These are phyloP conservation scores for Peromyscus californicus DNA, from an alignment of 2,113 vertebrate genomes.

Conservation along the genomic window DNA sequence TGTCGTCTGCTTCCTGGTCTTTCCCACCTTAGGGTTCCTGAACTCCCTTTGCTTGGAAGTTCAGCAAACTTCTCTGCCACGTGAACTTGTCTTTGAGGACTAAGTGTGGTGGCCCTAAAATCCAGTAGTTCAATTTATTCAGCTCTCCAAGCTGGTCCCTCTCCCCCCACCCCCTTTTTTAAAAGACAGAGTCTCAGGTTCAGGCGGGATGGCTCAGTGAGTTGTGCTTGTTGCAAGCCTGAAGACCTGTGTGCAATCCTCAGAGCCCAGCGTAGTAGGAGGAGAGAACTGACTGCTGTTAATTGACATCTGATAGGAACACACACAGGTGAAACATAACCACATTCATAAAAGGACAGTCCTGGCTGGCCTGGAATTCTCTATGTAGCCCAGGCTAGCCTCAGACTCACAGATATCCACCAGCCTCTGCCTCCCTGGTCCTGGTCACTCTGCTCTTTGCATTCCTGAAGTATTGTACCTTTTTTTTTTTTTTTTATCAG, in stretches of 20 bases:
- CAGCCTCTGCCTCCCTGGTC: neutral
- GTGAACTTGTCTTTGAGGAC: slow-evolving; percentile 35
- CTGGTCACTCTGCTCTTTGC: neutral
- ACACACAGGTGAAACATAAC: neutral
- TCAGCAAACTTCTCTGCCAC: neutral
- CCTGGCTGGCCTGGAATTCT: neutral
- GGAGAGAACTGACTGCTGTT: neutral
- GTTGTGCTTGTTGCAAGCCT: neutral
- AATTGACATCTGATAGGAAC: too few relatives aligned
- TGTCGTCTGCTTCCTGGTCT: neutral
- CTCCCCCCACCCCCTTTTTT: neutral
- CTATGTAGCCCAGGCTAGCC: neutral
- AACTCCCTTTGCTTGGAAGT: neutral
- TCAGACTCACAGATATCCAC: neutral
- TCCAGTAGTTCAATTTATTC: slow-evolving; percentile 14
- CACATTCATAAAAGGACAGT: neutral
- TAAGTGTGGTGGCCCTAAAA: neutral
- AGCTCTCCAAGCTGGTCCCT: neutral
- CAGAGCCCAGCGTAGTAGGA: neutral
- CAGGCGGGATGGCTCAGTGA: neutral
- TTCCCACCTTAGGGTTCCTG: neutral
- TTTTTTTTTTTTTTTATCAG: neutral
- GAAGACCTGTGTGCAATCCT: neutral
- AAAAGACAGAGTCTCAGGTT: neutral
- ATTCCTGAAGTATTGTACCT: neutral